phyloP scores from a whole-genome alignment of 2,113 vertebrate species.

The Caloenas nicobarica region DNA sequence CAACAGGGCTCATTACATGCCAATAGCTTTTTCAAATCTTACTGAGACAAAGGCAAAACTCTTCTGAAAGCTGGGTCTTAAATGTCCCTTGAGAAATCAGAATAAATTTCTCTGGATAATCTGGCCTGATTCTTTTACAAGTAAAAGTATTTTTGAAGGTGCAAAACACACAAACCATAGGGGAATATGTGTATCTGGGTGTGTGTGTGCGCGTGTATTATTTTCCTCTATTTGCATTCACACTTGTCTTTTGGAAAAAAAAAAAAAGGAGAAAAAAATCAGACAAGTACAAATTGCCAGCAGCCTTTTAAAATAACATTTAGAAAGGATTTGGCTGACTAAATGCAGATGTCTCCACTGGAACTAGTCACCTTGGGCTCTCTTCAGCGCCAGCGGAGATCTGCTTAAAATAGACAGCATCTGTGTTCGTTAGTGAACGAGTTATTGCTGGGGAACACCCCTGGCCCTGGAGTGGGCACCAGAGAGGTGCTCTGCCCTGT shows the following conservation, averaged over 20 bases:
- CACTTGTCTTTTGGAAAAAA: not conserved
- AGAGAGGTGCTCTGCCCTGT: not conserved
- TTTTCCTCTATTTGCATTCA: not conserved
- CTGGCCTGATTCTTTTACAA: not conserved
- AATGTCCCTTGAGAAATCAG: not conserved
- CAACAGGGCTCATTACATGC: not conserved
- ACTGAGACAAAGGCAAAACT: not conserved
- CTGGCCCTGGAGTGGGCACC: not conserved
- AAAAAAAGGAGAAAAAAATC: not conserved
- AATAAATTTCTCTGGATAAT: not conserved
- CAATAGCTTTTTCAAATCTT: not conserved
- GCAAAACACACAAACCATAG: not conserved
- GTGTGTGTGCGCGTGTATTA: not conserved
- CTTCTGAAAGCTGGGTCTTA: not conserved
- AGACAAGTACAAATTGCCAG: not conserved
- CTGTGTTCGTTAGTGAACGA: not conserved
- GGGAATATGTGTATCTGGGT: not conserved
- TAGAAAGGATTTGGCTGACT: not conserved
- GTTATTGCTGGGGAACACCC: not conserved
- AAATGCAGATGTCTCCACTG: not conserved
- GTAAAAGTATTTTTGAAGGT: not conserved
- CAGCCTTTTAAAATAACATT: conserved; percentile 22
- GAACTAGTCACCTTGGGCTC: not conserved
- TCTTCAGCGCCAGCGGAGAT: not conserved
- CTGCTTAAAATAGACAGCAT: not conserved